Conservation (phyloP, 2,113 vertebrate species). For the Ginglymostoma cirratum region DNA sequence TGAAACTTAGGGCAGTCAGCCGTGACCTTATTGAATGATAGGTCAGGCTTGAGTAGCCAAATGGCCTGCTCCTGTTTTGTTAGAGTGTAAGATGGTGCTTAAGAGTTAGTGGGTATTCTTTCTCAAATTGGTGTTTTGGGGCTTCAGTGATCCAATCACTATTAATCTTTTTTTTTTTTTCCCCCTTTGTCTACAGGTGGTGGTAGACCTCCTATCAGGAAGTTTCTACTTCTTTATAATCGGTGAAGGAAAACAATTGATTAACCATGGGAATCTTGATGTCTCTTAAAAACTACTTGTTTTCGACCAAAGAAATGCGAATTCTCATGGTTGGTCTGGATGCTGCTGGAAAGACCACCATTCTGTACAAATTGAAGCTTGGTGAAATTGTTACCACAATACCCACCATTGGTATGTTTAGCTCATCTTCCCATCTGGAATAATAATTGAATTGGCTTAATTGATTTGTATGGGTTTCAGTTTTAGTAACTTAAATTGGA, state of each 20-base stretch:
- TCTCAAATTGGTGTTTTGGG: not conserved
- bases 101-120: too few species aligned
- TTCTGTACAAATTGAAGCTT: constrained; percentile 85
- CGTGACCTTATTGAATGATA: too few species aligned
- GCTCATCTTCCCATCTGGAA: not conserved
- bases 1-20: too few species aligned
- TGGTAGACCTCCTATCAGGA: not conserved
- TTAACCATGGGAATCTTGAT: constrained; percentile 83
- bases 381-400: constrained; percentile 90
- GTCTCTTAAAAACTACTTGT: constrained; percentile 81
- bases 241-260: not conserved
- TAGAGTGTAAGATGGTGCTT: too few species aligned
- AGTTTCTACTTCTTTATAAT: not conserved
- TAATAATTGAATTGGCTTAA: not conserved
- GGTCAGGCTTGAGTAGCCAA: too few species aligned
- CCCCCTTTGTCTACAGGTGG: not conserved
- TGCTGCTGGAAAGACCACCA: constrained; percentile 85
- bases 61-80: too few species aligned
- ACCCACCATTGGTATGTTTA: constrained; percentile 71
- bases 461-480: not conserved
- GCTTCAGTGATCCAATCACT: not conserved
- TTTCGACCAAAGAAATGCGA: constrained; percentile 89
- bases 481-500: not conserved
- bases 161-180: not conserved
- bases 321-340: constrained; percentile 89